A percentile compares a stretch with the other conserved stretches of the same genome.
Evolutionary conservation across 2,888 invertebrate genomes (phyloP).

Genomic region (Criorhina ranunculi): DNA sequence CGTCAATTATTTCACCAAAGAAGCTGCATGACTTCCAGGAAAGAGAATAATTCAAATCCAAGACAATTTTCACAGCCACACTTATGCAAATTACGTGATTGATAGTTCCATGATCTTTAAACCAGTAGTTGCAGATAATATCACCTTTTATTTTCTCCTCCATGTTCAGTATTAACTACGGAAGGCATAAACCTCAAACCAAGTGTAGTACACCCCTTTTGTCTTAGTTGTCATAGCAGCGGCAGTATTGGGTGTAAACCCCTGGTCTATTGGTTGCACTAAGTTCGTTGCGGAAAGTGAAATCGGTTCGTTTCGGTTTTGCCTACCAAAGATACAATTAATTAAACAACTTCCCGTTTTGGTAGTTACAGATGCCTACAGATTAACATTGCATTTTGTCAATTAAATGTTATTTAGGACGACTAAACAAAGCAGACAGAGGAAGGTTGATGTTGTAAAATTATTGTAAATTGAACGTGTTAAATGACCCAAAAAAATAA

Average conservation of each 20-base stretch:
- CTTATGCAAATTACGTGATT: slow-evolving; percentile 64
- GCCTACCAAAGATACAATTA: slow-evolving; percentile 38
- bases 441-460: not conserved
- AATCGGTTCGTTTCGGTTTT: slow-evolving; percentile 46
- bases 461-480: slow-evolving; percentile 4
- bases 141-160: slow-evolving; percentile 15
- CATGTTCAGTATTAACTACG: slow-evolving; percentile 2
- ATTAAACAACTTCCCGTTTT: slow-evolving; percentile 50
- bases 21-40: slow-evolving; percentile 51
- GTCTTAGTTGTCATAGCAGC: not conserved
- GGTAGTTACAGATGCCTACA: slow-evolving; percentile 10
- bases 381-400: slow-evolving; percentile 2
- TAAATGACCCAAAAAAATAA: too few species aligned
- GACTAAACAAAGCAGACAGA: not conserved
- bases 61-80: slow-evolving; percentile 44
- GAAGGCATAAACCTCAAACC: slow-evolving; percentile 49
- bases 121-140: slow-evolving; percentile 44
- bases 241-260: not conserved
- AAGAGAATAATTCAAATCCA: slow-evolving; percentile 42
- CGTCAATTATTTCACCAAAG: slow-evolving; percentile 58
- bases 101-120: slow-evolving; percentile 68
- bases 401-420: slow-evolving; percentile 25
- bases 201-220: slow-evolving; percentile 27
- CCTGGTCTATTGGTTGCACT: slow-evolving; percentile 10
- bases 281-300: slow-evolving; percentile 60